Base-by-base conservation (phyloP, 1,140 invertebrate genomes). In the Xylocopa sonorina region DNA sequence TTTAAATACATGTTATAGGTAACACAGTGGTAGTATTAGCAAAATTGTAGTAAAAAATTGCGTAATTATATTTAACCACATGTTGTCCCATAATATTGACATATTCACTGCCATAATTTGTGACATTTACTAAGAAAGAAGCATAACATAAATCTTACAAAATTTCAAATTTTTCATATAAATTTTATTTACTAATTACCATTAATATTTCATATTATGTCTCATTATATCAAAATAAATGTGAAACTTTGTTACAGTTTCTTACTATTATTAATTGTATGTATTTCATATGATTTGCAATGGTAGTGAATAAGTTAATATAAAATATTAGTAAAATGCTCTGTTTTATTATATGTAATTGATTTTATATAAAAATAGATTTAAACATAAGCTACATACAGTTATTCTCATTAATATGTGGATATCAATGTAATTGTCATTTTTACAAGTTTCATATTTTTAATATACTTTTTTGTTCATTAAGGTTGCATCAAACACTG, bases 291-390 rank as follows among this genome's bases (percentile, higher is more conserved):
- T 55, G 48, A 34, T 27, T 32, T 10, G 34, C 34, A 75, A 67
- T 82, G 53, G 78, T 82, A 80, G 80, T 82, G 68, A 80, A 82
- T 82, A 66, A 81, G 62, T 82, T 82, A 80, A 82, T 82, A 82
- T 34, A 53, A 80, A 34, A 77, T 27, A 43, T n/a, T n/a, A n/a
- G n/a, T 50, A 18, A 53, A 53, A 53, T 21, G 27, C 16, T 53
- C 34, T 80, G 16, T n/a, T 66, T 80, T 80, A 80, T 76, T 68
- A 80, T 18, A 80, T 9, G 38, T n/a, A n/a, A n/a, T 4, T 38
- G 38, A 55, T 69, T 73, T 72, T 64, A 64, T 73, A 64, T 53
- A n/a, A 34, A 62, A 71, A 62, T 41, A 9, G 29, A 63, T 53
- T 71, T 46, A 21, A 46, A 16, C 9, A 38, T 38, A 38, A n/a